These are phyloP conservation scores for Holothuria glaberrima DNA, from an alignment of 35 echinoderm and acorn worm species.

Conservation along the genomic window DNA sequence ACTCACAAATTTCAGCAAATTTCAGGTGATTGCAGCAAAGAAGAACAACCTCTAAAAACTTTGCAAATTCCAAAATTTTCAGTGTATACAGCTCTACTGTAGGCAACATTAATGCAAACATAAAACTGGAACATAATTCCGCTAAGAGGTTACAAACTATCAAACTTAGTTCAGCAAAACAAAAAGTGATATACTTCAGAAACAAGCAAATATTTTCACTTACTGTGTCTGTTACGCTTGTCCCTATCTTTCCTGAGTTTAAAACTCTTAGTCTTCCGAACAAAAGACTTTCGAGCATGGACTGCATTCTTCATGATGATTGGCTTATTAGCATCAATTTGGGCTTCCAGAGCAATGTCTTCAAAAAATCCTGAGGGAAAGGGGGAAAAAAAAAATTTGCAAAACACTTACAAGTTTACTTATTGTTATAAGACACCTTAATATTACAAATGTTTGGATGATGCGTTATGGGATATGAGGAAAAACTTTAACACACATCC, in stretches of 20 bases:
- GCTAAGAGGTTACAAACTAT: too few species aligned
- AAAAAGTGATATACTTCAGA: not conserved
- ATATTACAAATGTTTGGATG: too few species aligned
- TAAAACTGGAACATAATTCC: not conserved
- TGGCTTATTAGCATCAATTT: slow-evolving; percentile 92
- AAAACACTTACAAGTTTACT: too few species aligned
- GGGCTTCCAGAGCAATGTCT: slow-evolving; percentile 91
- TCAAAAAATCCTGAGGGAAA: slow-evolving; percentile 89
- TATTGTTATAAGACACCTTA: too few species aligned
- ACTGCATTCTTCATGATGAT: slow-evolving; percentile 99
- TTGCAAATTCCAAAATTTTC: too few species aligned
- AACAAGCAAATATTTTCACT: slow-evolving; percentile 36
- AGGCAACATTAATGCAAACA: not conserved
- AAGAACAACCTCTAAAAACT: too few species aligned
- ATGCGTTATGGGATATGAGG: too few species aligned
- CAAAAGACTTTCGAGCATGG: slow-evolving; percentile 94
- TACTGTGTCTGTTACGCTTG: slow-evolving; percentile 82
- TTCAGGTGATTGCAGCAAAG: too few species aligned
- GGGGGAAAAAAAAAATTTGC: not conserved
- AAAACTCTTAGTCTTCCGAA: slow-evolving; percentile 98
- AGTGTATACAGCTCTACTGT: too few species aligned
- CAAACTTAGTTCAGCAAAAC: not conserved
- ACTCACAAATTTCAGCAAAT: too few species aligned
- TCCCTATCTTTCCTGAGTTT: slow-evolving; percentile 92
- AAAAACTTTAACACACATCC: too few species aligned